These are phyloP conservation scores for Microcebus griseorufus DNA, from an alignment of 2,113 vertebrate species.

Conservation along the genomic window DNA sequence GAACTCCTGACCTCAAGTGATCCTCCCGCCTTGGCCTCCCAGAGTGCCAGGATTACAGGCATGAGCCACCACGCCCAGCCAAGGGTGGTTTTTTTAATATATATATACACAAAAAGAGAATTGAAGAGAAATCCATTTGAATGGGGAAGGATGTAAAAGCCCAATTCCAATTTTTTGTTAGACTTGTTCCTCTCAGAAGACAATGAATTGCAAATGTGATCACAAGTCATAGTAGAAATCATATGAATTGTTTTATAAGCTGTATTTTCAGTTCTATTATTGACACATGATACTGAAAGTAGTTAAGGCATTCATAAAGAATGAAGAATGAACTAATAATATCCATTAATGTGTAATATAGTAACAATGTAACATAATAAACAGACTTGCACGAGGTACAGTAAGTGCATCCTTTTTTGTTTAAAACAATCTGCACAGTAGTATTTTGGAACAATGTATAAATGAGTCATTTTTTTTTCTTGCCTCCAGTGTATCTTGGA, in stretches of 20 bases:
- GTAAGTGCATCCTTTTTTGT: neutral
- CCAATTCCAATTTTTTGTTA: neutral
- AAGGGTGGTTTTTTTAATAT: neutral
- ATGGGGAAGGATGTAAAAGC: neutral
- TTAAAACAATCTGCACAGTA: constrained; percentile 44
- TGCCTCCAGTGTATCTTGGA: no score
- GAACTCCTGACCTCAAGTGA: no score
- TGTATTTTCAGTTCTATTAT: neutral
- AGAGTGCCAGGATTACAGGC: no score
- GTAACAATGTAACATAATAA: neutral
- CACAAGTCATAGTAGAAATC: neutral
- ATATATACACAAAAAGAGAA: neutral
- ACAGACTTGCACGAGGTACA: neutral
- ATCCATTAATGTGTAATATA: neutral
- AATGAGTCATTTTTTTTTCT: neutral
- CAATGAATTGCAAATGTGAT: neutral
- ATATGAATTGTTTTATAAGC: neutral
- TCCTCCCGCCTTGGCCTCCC: no score
- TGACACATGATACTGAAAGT: neutral
- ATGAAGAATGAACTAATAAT: neutral
- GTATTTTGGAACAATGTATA: constrained; percentile 29
- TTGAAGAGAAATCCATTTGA: neutral
- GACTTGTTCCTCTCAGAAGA: neutral
- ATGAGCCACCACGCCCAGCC: no score
- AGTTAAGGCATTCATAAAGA: constrained; percentile 39